Evolutionary conservation across 2,888 invertebrate genomes (phyloP), one percentile per base, ranked within the genome.

Genomic region (Emmelina monodactyla): DNA sequence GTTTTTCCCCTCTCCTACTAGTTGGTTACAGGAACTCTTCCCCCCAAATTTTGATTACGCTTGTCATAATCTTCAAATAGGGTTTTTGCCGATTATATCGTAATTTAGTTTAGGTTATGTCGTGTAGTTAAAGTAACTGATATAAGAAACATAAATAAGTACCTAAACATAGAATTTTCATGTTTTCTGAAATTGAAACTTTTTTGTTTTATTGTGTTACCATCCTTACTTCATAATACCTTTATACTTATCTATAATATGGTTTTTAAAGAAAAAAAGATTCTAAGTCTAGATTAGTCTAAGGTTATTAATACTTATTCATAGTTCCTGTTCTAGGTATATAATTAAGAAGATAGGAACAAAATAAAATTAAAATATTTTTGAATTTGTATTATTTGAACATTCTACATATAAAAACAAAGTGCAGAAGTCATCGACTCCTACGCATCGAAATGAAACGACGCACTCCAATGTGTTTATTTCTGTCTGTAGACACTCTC

Each of bases 401-500:
- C 25, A 25, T 25, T 4, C n/a, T n/a, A n/a, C 11, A 25, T 7
- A 25, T 7, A 25, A n/a, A 25, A 25, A 25, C 25, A 25, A 3
- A 25, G 3, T 4, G n/a, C 25, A 25, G 4, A 25, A 25, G 25
- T 25, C 25, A 10, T 11, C 25, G 25, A 10, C 25, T 4, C n/a
- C 9, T 11, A 10, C 25, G 25, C 25, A n/a, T 25, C 25, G n/a
- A 19, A 25, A 11, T n/a, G n/a, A n/a, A n/a, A n/a, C n/a, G n/a
- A n/a, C 25, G 25, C 25, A 25, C 25, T 9, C 9, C 25, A 19
- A 5, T 9, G 49, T 43, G 69, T 71, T 75, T 79, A 79, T 79
- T 79, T 79, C 62, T 45, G 78, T 71, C 61, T 39, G 44, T 47
- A 55, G 61, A 61, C 54, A 58, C 57, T 59, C 58, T n/a, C 39